Evolutionary conservation across 2,797 vertebrate species (phyloP), one percentile per base, ranked within the genome.

Genomic region (Onychomys torridus): DNA sequence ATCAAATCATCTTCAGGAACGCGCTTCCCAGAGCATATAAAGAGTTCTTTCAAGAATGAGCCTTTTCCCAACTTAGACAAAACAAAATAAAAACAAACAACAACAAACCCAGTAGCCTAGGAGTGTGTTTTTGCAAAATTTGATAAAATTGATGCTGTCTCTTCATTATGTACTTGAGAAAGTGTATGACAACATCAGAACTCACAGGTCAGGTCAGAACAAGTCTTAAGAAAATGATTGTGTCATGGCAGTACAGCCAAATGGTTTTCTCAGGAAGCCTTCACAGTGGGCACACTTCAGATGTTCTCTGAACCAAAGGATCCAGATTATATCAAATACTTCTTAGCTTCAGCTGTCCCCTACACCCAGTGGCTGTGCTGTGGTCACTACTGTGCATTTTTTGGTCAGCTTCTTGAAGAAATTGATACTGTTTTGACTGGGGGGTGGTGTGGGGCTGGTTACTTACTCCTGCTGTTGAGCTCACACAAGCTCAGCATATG

Each of bases 1-100:
- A 94, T 81, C 91, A 97, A 97, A 98, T 52, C 69, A 91, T 69
- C 23, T 67, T 17, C 43, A 94, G 32, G 87, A 69, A n/a, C 93
- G 87, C 89, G 84, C 40, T 97, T 97, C 84, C 94, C 25, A 91
- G 67, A 12, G 43, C 23, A 37, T 49, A 86, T 0, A 97, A 97
- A 88, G 84, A 92, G 19, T 89, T 96, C n/a, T 84, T 40, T 94
- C 10, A 93, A 97, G 29, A 93, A 46, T 63, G 10, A 83, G 76
- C 32, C 43, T 49, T 61, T 40, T 86, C 27, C 21, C 61, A 40
- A 86, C 32, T 81, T 83, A 69, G 89, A 81, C 34, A 84, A 94
- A 83, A 61, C 13, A 63, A 83, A 40, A 46, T 12, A 69, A 59
- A 75, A 59, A 61, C 78, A 77, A 17, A 83, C 59, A 63, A 73